Conservation (phyloP, 2,888 invertebrate species). For the Coenonympha arcania region DNA sequence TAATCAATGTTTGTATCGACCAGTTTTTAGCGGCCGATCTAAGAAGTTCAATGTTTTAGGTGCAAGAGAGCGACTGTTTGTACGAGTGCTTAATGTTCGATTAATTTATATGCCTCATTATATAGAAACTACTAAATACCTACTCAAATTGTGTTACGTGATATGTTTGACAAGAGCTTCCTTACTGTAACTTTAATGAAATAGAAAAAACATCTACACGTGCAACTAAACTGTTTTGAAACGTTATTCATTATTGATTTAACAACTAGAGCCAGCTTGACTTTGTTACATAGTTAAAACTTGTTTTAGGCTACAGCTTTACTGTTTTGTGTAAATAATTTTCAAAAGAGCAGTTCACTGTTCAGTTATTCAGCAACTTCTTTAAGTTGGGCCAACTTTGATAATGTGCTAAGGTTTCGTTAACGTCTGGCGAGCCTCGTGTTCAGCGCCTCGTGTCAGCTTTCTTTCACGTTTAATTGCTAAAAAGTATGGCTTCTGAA, state of each 20-base stretch:
- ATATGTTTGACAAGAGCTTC: not conserved
- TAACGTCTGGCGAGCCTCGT: not conserved
- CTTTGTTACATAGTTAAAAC: not conserved
- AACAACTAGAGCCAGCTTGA: not conserved
- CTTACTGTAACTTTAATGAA: not conserved
- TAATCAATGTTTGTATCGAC: slow-evolving; percentile 3
- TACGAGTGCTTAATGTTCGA: no score
- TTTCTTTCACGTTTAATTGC: not conserved
- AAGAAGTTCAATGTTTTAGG: slow-evolving; percentile 7
- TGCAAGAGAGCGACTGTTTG: not conserved
- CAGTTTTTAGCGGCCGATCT: not conserved
- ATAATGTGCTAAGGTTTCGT: slow-evolving; percentile 2
- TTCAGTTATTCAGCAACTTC: not conserved
- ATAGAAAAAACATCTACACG: not conserved
- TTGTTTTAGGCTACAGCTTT: no score
- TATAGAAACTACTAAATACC: not conserved
- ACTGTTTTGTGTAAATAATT: no score
- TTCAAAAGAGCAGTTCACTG: no score
- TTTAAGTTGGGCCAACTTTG: not conserved
- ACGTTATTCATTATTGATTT: not conserved
- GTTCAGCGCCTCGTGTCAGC: not conserved
- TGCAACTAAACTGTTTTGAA: not conserved
- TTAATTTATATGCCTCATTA: not conserved
- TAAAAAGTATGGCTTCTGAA: not conserved
- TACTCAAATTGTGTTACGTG: no score